Conservation (phyloP, 30 jellyfish, hydroid and myxozoan genomes). For the Haliclystus octoradiatus region DNA sequence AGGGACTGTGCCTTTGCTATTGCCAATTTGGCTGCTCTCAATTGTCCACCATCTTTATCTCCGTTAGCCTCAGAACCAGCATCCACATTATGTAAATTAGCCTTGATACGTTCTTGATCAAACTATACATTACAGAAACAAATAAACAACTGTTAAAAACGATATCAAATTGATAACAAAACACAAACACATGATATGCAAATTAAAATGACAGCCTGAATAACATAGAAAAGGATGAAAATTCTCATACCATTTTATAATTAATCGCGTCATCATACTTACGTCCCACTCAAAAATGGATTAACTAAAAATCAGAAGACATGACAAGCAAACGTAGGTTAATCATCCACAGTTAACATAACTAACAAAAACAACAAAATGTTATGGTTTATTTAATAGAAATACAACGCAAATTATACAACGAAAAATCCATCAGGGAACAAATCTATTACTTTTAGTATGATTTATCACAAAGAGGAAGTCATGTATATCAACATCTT, state of each 20-base stretch:
- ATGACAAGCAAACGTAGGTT: not conserved
- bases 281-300: not conserved
- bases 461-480: too few species aligned
- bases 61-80: slow-evolving; percentile 36
- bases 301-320: not conserved
- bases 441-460: too few species aligned
- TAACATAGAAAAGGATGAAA: not conserved
- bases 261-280: not conserved
- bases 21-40: slow-evolving; percentile 59
- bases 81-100: slow-evolving; percentile 37
- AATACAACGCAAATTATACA: too few species aligned
- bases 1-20: slow-evolving; percentile 63
- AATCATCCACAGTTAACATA: too few species aligned
- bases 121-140: slow-evolving; percentile 9
- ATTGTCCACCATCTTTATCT: not conserved
- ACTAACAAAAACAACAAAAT: too few species aligned
- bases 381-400: too few species aligned
- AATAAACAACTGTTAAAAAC: not conserved
- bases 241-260: not conserved
- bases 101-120: slow-evolving; percentile 76
- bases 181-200: not conserved
- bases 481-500: too few species aligned
- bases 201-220: not conserved
- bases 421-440: too few species aligned
- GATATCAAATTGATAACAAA: not conserved